Conservation (phyloP, 2,888 invertebrate genomes). For the Polydrusus tereticollis region DNA sequence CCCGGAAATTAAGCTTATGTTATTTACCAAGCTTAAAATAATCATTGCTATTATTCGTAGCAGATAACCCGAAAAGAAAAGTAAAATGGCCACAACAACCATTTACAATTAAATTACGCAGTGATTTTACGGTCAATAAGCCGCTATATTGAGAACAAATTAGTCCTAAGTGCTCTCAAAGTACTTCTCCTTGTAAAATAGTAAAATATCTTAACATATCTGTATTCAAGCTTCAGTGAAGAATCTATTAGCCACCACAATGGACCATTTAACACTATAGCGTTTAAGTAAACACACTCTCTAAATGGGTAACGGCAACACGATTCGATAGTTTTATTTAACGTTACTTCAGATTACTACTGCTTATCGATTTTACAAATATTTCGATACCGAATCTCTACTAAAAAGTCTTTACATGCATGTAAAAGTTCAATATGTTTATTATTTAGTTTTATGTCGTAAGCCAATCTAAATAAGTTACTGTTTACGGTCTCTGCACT, state of each 20-base stretch:
- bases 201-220: background rate
- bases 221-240: background rate
- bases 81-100: no score
- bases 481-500: background rate
- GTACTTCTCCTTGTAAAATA: background rate
- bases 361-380: background rate
- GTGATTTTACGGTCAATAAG: no score
- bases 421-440: slow-evolving; percentile 8
- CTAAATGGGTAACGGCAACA: background rate
- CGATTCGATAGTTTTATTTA: no score
- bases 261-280: background rate
- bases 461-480: slow-evolving; percentile 4
- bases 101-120: background rate
- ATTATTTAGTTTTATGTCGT: background rate
- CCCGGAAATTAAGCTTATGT: no score
- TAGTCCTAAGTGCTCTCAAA: background rate
- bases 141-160: no score
- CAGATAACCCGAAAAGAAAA: no score
- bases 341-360: no score
- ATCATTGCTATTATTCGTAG: no score
- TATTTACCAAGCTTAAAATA: no score
- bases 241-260: background rate
- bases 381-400: no score
- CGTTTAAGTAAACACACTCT: background rate
- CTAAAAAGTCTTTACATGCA: no score